Evolutionary conservation across 92 coral and sea anemone species (phyloP), one percentile per base, ranked within the genome.

Genomic region (Porites cylindrica): DNA sequence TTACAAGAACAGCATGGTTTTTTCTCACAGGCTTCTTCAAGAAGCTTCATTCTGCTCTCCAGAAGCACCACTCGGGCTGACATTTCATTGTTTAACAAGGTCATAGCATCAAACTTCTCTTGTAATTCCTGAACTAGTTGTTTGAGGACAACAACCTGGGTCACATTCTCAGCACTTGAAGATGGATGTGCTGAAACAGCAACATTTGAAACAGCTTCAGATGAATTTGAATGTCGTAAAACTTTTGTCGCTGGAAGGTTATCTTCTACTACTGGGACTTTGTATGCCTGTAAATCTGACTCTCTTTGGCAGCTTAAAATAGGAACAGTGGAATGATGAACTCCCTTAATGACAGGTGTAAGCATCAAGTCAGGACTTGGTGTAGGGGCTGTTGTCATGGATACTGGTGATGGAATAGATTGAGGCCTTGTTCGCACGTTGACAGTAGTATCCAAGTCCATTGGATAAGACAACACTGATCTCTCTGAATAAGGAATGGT

Each of bases 51-150:
- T 84, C 90, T 88, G 68, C 93, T 97, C 84, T 97, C 99, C 60
- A 97, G 80, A 76, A 97, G 87, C 67, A 95, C 92, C 87, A 97
- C 90, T 72, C 97, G 90, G 6, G 98, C 94, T 59, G 96, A 90
- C 94, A 97, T 91, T 66, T 95, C 95, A 78, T 96, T 92, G 71
- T 97, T 97, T 76, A 76, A 78, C 52, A 89, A 80, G 58, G 93
- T 83, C 70, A 93, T 74, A 24, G 66, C 11, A 54, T 93, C 90
- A 72, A 93, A 85, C 66, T 89, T 93, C 79, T 95, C 92, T 74
- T 86, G 95, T 51, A 92, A 24, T 51, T 92, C 95, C 47, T 81
- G 77, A 50, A 92, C 62, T 53, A 74, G 82, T 51, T 65, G 85
- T 47, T 82, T 77, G 16, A 94, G 66, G 16, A 88, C 73, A 62